phyloP scores from a whole-genome alignment of 2,797 vertebrate genomes.

The Gallinago stenura region DNA sequence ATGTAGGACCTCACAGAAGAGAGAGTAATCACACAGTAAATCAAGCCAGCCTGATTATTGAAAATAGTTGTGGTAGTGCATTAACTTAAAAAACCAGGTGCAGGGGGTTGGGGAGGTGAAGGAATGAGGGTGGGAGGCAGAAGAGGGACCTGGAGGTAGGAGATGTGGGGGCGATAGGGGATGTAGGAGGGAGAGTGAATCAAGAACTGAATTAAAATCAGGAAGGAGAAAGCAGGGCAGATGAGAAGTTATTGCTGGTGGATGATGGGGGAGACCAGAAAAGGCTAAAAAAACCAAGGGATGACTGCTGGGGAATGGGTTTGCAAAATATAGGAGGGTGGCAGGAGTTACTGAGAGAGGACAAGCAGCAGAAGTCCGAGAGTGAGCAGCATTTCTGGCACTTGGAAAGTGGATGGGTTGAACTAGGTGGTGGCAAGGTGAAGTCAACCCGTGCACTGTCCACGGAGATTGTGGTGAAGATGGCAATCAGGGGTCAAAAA shows the following conservation, averaged over 20 bases:
- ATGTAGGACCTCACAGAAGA: background rate
- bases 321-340: background rate
- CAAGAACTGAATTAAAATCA: background rate
- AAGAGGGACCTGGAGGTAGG: background rate
- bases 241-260: background rate
- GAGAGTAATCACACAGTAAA: rapidly evolving
- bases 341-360: background rate
- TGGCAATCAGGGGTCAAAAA: background rate
- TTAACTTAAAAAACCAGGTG: background rate
- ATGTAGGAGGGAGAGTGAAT: background rate
- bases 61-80: background rate
- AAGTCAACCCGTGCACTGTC: background rate
- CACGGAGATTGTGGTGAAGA: background rate
- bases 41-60: background rate
- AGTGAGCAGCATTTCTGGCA: background rate
- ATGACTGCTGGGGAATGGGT: background rate
- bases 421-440: no score
- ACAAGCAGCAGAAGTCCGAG: background rate
- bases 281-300: background rate
- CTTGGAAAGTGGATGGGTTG: background rate
- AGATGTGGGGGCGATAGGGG: background rate
- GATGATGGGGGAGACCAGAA: rapidly evolving
- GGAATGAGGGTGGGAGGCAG: background rate
- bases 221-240: background rate
- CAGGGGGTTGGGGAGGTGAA: background rate